Evolutionary conservation across 2,797 vertebrate species (phyloP).

Genomic region (Okamejei kenojei): DNA sequence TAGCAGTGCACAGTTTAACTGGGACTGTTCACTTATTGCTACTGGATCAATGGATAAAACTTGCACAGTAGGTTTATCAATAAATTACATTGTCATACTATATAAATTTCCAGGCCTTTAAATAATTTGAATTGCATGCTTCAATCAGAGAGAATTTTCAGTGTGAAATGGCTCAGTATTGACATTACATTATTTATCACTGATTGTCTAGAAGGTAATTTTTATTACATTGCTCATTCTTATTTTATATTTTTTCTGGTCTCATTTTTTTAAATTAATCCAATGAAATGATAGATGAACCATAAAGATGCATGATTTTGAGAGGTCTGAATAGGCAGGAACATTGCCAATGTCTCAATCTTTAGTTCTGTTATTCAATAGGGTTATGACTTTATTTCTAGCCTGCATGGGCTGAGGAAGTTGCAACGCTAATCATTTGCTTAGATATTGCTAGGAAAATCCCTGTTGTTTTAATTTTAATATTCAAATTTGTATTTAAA

Average conservation of each 20-base stretch:
- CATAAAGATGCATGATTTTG: not conserved
- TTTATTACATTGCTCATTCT: not conserved
- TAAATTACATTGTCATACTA: not conserved
- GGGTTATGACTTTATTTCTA: not conserved
- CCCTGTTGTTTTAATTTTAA: not conserved
- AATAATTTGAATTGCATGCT: not conserved
- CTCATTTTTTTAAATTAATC: not conserved
- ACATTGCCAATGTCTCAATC: not conserved
- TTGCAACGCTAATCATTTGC: not conserved
- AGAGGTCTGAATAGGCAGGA: not conserved
- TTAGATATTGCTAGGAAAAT: not conserved
- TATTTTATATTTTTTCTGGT: not conserved
- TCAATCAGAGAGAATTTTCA: not conserved
- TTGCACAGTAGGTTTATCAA: conserved; percentile 68
- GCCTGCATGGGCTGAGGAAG: not conserved
- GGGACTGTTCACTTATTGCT: conserved; percentile 81
- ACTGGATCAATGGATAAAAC: conserved; percentile 87
- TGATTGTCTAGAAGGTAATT: not conserved
- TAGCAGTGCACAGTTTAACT: conserved; percentile 83
- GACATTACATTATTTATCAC: not conserved
- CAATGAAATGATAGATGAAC: not conserved
- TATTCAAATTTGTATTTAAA: not conserved
- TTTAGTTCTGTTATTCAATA: not conserved
- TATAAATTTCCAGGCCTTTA: not conserved
- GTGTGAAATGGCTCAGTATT: not conserved